Percentiles rank a stretch among this genome's conserved stretches.
phyloP scores from a whole-genome alignment of 2,113 vertebrate genomes.

The Cettia cetti region DNA sequence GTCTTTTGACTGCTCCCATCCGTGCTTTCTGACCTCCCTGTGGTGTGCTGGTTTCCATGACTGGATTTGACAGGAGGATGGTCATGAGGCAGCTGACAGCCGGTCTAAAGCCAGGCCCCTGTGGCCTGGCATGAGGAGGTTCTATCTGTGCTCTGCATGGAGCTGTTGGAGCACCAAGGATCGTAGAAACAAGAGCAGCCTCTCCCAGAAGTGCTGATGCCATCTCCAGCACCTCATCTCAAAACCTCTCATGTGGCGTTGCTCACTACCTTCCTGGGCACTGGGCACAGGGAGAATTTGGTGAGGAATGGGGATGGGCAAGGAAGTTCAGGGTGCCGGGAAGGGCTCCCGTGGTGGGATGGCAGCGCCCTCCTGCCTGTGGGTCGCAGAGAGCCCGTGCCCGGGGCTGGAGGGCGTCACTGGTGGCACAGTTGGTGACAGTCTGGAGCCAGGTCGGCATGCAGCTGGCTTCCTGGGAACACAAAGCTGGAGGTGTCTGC shows the following conservation, averaged over 20 bases:
- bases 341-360: background rate
- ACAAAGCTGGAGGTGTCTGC: background rate
- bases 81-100: background rate
- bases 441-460: background rate
- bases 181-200: background rate
- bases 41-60: background rate
- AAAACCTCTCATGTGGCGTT: background rate
- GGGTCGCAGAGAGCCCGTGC: rapidly evolving
- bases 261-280: background rate
- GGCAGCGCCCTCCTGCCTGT: rapidly evolving
- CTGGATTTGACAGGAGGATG: background rate
- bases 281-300: background rate
- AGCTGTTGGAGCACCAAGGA: background rate
- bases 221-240: background rate
- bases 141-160: background rate
- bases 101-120: background rate
- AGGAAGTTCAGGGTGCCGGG: background rate
- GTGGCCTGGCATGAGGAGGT: background rate
- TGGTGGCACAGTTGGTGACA: background rate
- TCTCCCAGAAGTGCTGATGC: background rate
- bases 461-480: background rate
- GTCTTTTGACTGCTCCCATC: background rate
- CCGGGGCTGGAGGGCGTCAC: rapidly evolving
- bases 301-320: background rate
- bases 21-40: background rate